Conservation (phyloP, 2,888 invertebrate species). For the Drosophila emarginata region DNA sequence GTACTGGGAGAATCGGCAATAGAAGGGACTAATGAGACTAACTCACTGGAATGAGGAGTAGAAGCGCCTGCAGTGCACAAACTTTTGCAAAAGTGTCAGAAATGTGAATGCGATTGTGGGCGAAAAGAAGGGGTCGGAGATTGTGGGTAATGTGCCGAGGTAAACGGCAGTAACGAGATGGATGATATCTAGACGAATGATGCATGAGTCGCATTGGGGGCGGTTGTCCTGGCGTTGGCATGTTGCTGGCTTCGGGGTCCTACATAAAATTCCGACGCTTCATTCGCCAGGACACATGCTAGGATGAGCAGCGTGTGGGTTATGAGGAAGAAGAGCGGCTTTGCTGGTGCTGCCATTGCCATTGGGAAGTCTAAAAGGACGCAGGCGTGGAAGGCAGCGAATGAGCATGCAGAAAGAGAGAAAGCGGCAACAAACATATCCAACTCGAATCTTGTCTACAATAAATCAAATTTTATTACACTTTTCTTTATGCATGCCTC, state of each 20-base stretch:
- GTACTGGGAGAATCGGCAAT: background rate
- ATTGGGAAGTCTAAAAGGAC: slow-evolving; percentile 38
- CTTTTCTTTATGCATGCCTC: slow-evolving; percentile 82
- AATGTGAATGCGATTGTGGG: slow-evolving; percentile 76
- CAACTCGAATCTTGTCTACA: slow-evolving; percentile 83
- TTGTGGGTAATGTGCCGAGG: slow-evolving; percentile 72
- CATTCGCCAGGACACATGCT: slow-evolving; percentile 67
- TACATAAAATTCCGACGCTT: slow-evolving; percentile 69
- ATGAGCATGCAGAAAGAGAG: slow-evolving; percentile 57
- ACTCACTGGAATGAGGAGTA: slow-evolving; percentile 33
- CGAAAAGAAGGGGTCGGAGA: background rate
- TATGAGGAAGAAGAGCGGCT: slow-evolving; percentile 33
- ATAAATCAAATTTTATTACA: slow-evolving; percentile 83
- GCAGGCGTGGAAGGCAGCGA: slow-evolving; percentile 63
- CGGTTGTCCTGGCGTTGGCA: slow-evolving; percentile 30
- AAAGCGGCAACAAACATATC: slow-evolving; percentile 59
- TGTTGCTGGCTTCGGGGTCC: slow-evolving; percentile 14
- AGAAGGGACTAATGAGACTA: slow-evolving; percentile 68
- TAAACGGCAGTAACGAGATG: slow-evolving; percentile 75
- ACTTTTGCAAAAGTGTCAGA: slow-evolving; percentile 78
- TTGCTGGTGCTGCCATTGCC: slow-evolving; percentile 59
- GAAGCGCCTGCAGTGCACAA: slow-evolving; percentile 77
- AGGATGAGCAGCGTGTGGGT: background rate
- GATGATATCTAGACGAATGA: slow-evolving; percentile 80
- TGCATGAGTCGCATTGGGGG: slow-evolving; percentile 77